phyloP scores from a whole-genome alignment of 1,140 invertebrate species.

The Cylas formicarius region DNA sequence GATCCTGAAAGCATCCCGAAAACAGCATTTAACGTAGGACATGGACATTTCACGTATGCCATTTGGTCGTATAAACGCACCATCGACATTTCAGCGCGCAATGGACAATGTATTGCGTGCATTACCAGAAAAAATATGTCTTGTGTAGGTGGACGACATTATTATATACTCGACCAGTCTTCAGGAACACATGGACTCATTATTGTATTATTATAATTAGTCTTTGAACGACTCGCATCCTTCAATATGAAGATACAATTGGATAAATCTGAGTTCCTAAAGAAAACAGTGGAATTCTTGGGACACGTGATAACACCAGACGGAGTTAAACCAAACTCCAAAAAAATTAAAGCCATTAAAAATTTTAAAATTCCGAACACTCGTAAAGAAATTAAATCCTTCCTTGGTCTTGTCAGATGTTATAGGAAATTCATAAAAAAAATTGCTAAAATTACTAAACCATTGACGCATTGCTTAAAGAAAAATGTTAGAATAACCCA shows the following conservation, averaged over 20 bases:
- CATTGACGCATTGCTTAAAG: slow-evolving; percentile 30
- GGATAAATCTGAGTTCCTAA: not conserved
- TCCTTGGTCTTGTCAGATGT: slow-evolving; percentile 33
- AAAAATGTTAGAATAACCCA: slow-evolving; percentile 21
- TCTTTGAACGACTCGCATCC: slow-evolving; percentile 2
- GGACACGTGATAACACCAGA: slow-evolving; percentile 34
- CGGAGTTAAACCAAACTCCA: slow-evolving; percentile 39
- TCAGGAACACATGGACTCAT: slow-evolving; percentile 16
- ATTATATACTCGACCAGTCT: slow-evolving; percentile 10
- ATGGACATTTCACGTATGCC: slow-evolving; percentile 35
- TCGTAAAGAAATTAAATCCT: slow-evolving; percentile 33
- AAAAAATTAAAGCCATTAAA: slow-evolving; percentile 29
- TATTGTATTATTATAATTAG: not conserved
- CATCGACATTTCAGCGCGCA: slow-evolving; percentile 34
- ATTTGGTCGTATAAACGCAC: slow-evolving; percentile 41
- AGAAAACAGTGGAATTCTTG: slow-evolving; percentile 5
- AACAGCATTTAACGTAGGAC: slow-evolving; percentile 11
- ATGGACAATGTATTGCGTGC: slow-evolving; percentile 27
- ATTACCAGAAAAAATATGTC: slow-evolving; percentile 12
- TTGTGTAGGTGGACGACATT: slow-evolving; percentile 20
- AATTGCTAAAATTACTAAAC: slow-evolving; percentile 33
- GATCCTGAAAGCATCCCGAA: slow-evolving; percentile 2
- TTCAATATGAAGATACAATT: not conserved
- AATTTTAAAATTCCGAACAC: slow-evolving; percentile 32
- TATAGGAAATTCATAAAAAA: slow-evolving; percentile 36